Conservation (phyloP, 1,140 invertebrate genomes). For the Drosophila eugracilis region DNA sequence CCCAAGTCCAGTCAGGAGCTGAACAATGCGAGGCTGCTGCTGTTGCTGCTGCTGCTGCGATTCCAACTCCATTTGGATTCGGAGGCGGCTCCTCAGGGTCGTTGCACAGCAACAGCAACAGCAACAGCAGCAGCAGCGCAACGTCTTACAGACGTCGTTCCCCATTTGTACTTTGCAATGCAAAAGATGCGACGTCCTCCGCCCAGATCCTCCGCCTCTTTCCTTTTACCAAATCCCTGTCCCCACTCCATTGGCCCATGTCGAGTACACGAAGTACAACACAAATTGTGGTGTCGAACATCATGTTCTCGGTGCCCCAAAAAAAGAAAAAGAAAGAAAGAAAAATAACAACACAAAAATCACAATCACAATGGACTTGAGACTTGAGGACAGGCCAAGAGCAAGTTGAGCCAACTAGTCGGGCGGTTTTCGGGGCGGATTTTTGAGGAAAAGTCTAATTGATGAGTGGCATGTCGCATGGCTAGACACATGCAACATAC, state of each 20-base stretch:
- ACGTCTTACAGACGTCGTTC: no score
- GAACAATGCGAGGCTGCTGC: constrained; percentile 45
- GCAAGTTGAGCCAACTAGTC: constrained; percentile 19
- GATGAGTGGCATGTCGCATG: constrained; percentile 56
- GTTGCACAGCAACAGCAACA: constrained; percentile 62
- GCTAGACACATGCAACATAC: constrained; percentile 52
- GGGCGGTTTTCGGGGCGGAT: constrained; percentile 45
- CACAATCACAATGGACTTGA: constrained; percentile 26
- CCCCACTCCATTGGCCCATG: constrained; percentile 17
- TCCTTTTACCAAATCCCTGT: background rate
- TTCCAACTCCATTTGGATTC: constrained; percentile 37
- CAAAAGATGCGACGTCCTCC: constrained; percentile 64
- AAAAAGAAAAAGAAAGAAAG: constrained; percentile 11
- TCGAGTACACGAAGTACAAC: constrained; percentile 74
- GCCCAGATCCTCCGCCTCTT: constrained; percentile 24
- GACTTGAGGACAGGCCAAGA: constrained; percentile 14
- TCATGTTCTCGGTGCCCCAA: constrained; percentile 59
- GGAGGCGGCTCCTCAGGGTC: constrained; percentile 60
- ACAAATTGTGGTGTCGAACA: constrained; percentile 83
- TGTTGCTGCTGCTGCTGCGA: constrained; percentile 15
- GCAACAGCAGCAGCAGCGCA: no score
- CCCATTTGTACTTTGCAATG: constrained; percentile 78
- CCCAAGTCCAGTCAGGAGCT: constrained; percentile 25
- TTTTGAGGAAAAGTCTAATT: constrained; percentile 73
- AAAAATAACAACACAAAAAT: background rate